Percentiles rank a stretch among this genome's conserved stretches.
phyloP scores from a whole-genome alignment of 2,797 vertebrate genomes.

The Tinamus major region DNA sequence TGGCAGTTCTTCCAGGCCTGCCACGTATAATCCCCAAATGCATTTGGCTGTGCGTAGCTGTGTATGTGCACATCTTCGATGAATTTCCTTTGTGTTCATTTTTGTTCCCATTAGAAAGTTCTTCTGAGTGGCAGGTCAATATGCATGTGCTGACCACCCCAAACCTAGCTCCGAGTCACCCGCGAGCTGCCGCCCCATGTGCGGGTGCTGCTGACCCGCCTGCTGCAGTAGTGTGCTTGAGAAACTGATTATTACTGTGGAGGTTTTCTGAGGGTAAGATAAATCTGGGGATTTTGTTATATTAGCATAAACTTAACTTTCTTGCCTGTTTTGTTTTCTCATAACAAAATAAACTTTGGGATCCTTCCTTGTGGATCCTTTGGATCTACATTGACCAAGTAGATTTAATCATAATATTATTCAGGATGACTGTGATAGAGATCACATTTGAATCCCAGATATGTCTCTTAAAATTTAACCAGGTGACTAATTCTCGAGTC shows the following conservation, averaged over 20 bases:
- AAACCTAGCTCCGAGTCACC: neutral
- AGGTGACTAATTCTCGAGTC: neutral
- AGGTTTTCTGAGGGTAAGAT: neutral
- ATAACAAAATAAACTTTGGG: neutral
- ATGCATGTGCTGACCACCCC: neutral
- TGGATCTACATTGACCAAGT: neutral
- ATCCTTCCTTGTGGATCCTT: neutral
- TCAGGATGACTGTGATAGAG: neutral
- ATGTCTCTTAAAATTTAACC: neutral
- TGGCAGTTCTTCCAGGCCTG: rapidly evolving
- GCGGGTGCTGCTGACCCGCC: neutral
- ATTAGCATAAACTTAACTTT: neutral
- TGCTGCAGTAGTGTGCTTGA: neutral
- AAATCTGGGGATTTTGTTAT: neutral
- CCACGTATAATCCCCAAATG: neutral
- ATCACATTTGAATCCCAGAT: neutral
- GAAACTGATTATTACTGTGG: rapidly evolving
- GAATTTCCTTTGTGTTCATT: neutral
- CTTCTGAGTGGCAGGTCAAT: neutral
- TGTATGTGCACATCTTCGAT: rapidly evolving
- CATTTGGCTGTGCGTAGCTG: neutral
- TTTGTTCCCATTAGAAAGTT: neutral
- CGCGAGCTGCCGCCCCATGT: neutral
- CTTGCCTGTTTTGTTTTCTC: neutral
- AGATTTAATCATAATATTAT: neutral